phyloP scores from a whole-genome alignment of 2,888 invertebrate genomes.

The Drosophila vallismaia region DNA sequence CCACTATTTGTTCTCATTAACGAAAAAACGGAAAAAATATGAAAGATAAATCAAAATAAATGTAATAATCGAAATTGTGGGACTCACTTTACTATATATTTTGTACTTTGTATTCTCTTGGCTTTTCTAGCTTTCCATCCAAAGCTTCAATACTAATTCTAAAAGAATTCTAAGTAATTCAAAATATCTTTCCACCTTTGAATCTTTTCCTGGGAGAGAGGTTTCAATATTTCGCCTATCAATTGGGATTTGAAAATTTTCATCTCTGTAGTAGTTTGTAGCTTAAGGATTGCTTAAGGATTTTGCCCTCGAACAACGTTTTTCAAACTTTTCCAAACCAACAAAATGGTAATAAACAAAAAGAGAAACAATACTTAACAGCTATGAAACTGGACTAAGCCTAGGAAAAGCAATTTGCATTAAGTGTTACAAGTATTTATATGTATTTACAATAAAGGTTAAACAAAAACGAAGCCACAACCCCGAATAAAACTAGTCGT shows the following conservation, averaged over 20 bases:
- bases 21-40: constrained; percentile 16
- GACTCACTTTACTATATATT: constrained; percentile 11
- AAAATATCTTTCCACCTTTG: background rate
- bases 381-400: constrained; percentile 38
- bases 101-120: background rate
- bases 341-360: background rate
- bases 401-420: constrained; percentile 41
- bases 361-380: constrained; percentile 21
- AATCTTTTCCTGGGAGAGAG: background rate
- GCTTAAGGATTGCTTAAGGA: background rate
- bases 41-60: constrained; percentile 42
- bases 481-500: constrained; percentile 38
- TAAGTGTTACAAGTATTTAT: constrained; percentile 48
- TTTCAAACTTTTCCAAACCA: background rate
- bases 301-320: background rate
- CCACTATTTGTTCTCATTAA: constrained; percentile 15
- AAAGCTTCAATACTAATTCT: background rate
- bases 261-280: background rate
- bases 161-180: background rate
- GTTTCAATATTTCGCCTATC: background rate
- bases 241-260: background rate
- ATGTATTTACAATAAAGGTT: constrained; percentile 41
- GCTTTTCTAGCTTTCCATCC: background rate
- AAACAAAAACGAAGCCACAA: constrained; percentile 19
- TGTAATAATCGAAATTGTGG: constrained; percentile 46